phyloP scores from a whole-genome alignment of 2,888 invertebrate species.

The Perdita meconis region DNA sequence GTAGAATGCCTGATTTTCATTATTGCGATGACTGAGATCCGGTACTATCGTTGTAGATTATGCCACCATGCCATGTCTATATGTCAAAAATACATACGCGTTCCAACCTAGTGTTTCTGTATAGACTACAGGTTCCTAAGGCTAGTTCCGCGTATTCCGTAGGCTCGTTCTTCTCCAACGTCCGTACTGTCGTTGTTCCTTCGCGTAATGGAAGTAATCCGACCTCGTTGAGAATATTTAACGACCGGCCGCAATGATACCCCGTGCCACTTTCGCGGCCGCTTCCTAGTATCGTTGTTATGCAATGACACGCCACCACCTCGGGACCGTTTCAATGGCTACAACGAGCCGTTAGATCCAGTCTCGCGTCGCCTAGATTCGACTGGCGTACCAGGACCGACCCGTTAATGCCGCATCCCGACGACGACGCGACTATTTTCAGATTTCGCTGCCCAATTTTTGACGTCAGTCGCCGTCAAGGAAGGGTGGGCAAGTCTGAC shows the following conservation, averaged over 20 bases:
- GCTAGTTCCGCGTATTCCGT: constrained; percentile 41
- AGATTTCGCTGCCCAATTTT: constrained; percentile 39
- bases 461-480: constrained; percentile 53
- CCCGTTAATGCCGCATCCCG: constrained; percentile 14
- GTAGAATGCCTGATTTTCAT: too few relatives aligned
- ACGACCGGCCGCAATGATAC: constrained; percentile 67
- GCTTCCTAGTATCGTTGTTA: constrained; percentile 72
- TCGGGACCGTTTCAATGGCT: constrained; percentile 64
- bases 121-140: background rate
- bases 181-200: constrained; percentile 55
- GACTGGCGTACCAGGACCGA: constrained; percentile 41
- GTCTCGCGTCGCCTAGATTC: constrained; percentile 39
- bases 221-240: constrained; percentile 74
- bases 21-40: too few relatives aligned
- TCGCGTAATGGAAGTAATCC: constrained; percentile 71
- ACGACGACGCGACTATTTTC: constrained; percentile 40
- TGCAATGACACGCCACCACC: constrained; percentile 66
- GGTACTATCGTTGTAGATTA: too few relatives aligned
- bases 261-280: constrained; percentile 68
- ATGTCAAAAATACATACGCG: background rate
- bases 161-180: constrained; percentile 38
- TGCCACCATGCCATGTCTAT: too few relatives aligned
- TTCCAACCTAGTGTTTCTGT: background rate
- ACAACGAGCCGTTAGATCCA: constrained; percentile 42
- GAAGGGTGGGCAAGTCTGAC: constrained; percentile 21